Conservation (phyloP, 2,797 vertebrate species). For the Dipus sagitta region DNA sequence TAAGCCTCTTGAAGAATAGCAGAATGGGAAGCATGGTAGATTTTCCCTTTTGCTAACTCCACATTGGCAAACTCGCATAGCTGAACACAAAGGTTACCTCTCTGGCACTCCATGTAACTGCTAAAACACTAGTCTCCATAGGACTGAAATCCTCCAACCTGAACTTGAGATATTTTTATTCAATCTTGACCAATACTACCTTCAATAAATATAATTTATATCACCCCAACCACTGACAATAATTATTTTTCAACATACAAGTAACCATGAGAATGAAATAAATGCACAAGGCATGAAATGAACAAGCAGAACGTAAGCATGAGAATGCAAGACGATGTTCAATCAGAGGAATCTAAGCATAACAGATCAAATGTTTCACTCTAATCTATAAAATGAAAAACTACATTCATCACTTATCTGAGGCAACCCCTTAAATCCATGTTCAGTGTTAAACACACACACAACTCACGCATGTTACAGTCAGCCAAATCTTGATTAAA, state of each 20-base stretch:
- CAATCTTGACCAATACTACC: background rate
- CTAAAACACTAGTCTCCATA: background rate
- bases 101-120: background rate
- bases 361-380: constrained; percentile 55
- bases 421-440: constrained; percentile 50
- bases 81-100: rapidly evolving
- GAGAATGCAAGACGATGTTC: background rate
- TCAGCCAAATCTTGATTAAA: constrained; percentile 31
- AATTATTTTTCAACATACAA: background rate
- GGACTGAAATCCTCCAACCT: background rate
- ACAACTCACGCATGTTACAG: background rate
- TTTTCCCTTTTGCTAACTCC: background rate
- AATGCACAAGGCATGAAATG: constrained; percentile 49
- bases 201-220: background rate
- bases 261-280: constrained; percentile 44
- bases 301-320: constrained; percentile 25
- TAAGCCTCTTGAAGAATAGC: background rate
- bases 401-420: constrained; percentile 43
- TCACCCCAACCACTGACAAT: background rate
- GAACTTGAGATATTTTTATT: constrained; percentile 10
- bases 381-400: background rate
- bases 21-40: background rate
- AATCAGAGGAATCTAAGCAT: constrained; percentile 44
- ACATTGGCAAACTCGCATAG: background rate
- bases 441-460: background rate